Evolutionary conservation across 37 sponge, comb jelly and placozoan species (phyloP).

Genomic region (Crambe crambe): DNA sequence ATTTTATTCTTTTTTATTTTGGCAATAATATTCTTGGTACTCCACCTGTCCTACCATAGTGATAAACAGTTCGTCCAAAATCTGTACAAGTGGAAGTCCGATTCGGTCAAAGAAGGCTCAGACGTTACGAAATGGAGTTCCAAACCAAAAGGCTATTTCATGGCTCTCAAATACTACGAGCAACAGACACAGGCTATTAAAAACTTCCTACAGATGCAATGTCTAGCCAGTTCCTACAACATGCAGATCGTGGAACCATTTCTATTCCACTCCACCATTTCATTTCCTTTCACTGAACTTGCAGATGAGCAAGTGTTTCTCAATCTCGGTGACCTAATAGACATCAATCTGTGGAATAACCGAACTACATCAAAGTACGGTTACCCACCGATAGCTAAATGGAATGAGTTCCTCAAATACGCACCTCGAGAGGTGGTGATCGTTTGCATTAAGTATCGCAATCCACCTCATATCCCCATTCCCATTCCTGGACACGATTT

Average conservation of each 20-base stretch:
- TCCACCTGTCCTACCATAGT: too few species aligned
- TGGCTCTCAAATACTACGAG: slow-evolving; percentile 34
- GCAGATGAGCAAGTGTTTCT: background rate
- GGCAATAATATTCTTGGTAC: too few species aligned
- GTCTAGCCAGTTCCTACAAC: slow-evolving; percentile 15
- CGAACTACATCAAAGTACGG: background rate
- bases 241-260: slow-evolving; percentile 45
- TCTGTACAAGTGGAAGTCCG: too few species aligned
- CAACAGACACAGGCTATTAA: slow-evolving; percentile 39
- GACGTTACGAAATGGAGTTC: too few species aligned
- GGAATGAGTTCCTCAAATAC: slow-evolving; percentile 24
- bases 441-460: slow-evolving; percentile 26
- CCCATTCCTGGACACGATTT: slow-evolving; percentile 20
- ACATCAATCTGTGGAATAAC: slow-evolving; percentile 14
- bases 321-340: slow-evolving; percentile 15
- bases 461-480: slow-evolving; percentile 20
- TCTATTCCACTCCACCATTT: background rate
- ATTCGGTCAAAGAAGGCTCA: too few species aligned
- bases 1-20: too few species aligned
- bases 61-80: too few species aligned
- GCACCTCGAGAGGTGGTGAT: slow-evolving; percentile 33
- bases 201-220: slow-evolving; percentile 33
- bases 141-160: slow-evolving; percentile 24
- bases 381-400: background rate
- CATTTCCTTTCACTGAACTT: background rate